Evolutionary conservation across 2,113 vertebrate species (phyloP), one percentile per base, ranked within the genome.

Genomic region (Eleginops maclovinus): DNA sequence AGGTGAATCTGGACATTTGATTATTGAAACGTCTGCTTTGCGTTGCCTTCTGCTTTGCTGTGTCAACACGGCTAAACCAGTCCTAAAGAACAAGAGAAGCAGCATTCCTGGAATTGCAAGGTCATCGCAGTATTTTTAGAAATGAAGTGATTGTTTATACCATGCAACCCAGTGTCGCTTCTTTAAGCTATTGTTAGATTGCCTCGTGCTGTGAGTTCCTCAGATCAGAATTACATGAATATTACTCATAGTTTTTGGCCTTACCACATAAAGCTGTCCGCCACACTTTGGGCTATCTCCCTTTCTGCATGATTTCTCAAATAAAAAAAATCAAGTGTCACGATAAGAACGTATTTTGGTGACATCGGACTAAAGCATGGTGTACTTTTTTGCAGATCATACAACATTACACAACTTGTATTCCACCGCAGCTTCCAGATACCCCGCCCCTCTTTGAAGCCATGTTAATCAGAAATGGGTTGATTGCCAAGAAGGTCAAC

Each of bases 41-140:
- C 26, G n/a, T n/a, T n/a, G n/a, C n/a, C 22, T 46, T 19, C 50
- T 77, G 13, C 41, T 36, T 40, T 77, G 41, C 26, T 63, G 31
- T 73, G 51, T 41, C 43, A 69, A 74, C 60, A 75, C 24, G 44
- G 1, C 13, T n/a, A 16, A 16, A 13, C 24, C 13, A 10, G 69
- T 16, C 36, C 22, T 9, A 4, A 9, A 49, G 15, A 21, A 22
- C 36, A 58, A 60, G 8, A 36, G 19, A 64, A 63, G n/a, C 21
- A 8, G 40, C 19, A 12, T 59, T 56, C 28, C 19, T 36, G 15
- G 31, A 36, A 28, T 41, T 3, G n/a, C 9, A 75, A 65, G 54
- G 65, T 69, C 28, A 26, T 44, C 21, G 2, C 68, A 12, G 5
- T 12, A 28, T 64, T 28, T 24, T 40, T 60, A 31, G 31, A 31